Evolutionary conservation across 2,888 invertebrate genomes (phyloP), one percentile per base, ranked within the genome.

Genomic region (Clivina fossor): DNA sequence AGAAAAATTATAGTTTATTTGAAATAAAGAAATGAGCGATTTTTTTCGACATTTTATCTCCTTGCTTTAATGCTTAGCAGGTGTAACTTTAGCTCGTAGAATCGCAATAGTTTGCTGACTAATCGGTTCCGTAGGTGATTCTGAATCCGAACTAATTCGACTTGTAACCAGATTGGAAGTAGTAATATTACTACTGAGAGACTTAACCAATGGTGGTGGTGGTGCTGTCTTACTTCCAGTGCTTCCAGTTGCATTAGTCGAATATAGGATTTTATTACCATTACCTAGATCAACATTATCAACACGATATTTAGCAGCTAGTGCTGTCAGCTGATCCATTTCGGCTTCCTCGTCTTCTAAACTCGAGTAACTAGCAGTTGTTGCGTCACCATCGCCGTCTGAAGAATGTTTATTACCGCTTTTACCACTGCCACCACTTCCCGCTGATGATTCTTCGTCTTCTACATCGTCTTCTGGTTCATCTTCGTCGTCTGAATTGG

Each of bases 331-430:
- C 57, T 74, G 74, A 62, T 74, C 71, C 37, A 66, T 63, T 59
- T 71, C 73, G 9, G 73, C 76, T 62, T 78, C 78, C 59, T 79
- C 78, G 59, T 78, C 78, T 66, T 79, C 78, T 41, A 79, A 67
- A 63, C 78, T 78, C 15, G 78, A 78, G 63, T 78, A 79, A 62
- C 77, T 77, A 26, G 78, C 78, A 4, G 78, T 78, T 5, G 78
- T 79, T 2, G 73, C 77, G 59, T 77, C 77, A 1, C 76, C 76
- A 62, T 77, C 76, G 1, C 76, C 76, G 62, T 77, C 76, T 2
- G 73, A 73, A 8, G 73, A 73, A 11, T 73, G 71, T 59, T 73
- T 73, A 11, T 73, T 73, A 41, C 66, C 65, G 60, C 73, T 72
- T 58, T 69, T 70, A 22, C 64, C 68, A 13, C 61, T 64, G 19